Evolutionary conservation across 2,797 vertebrate genomes (phyloP).

Genomic region (Molothrus ater): DNA sequence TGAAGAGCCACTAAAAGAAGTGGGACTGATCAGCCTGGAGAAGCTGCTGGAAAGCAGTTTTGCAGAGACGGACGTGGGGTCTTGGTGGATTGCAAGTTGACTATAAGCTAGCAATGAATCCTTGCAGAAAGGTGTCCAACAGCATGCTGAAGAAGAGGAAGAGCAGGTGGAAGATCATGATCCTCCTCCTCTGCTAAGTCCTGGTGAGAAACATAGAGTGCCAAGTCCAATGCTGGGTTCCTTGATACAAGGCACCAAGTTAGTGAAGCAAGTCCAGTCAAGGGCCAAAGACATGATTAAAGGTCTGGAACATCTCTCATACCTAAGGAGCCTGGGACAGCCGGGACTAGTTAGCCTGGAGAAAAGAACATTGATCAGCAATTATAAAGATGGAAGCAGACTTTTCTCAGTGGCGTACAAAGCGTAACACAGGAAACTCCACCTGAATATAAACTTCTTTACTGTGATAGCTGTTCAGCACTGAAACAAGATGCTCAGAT

Average conservation of each 20-base stretch:
- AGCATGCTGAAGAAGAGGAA: not conserved
- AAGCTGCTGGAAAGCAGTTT: not conserved
- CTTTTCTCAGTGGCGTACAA: not conserved
- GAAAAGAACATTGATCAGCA: not conserved
- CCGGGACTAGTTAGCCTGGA: not conserved
- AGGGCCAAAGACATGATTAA: not conserved
- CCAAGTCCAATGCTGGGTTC: not conserved
- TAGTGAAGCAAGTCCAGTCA: not conserved
- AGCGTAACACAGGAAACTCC: not conserved
- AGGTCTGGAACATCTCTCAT: not conserved
- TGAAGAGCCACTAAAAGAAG: not conserved
- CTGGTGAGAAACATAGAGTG: not conserved
- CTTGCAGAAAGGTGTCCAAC: not conserved
- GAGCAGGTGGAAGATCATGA: not conserved
- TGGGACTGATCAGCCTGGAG: not conserved
- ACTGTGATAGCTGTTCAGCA: not conserved
- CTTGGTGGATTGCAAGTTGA: not conserved
- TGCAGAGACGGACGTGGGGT: not conserved
- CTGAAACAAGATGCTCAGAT: not conserved
- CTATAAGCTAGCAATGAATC: not conserved
- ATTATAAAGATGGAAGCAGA: not conserved
- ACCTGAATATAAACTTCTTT: not conserved
- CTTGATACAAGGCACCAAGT: fast-evolving
- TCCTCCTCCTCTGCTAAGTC: not conserved
- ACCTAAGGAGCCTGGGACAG: not conserved